phyloP scores from a whole-genome alignment of 2,797 vertebrate species.

The Diceros bicornis region DNA sequence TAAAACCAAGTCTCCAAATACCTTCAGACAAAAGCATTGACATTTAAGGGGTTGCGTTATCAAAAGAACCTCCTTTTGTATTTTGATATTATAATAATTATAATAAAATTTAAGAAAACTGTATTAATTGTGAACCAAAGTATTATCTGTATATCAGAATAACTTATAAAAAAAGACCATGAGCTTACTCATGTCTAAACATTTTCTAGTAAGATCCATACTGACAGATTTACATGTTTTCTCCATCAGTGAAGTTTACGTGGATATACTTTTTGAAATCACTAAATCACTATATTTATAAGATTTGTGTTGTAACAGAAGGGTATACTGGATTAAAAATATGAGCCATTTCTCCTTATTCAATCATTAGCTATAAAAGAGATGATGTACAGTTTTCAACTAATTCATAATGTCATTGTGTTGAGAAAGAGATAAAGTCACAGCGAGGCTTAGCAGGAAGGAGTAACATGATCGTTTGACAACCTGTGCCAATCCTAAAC shows the following conservation, averaged over 20 bases:
- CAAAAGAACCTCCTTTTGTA: neutral
- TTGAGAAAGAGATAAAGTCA: neutral
- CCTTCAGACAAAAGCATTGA: neutral
- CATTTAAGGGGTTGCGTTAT: neutral
- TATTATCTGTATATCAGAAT: neutral
- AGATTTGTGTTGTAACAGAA: neutral
- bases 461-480: neutral
- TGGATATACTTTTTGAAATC: too few species aligned
- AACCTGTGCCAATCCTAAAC: neutral
- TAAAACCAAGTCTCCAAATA: neutral
- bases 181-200: neutral
- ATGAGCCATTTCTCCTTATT: neutral
- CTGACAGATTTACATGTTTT: accelerated
- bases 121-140: neutral
- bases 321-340: neutral
- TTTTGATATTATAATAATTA: neutral
- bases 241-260: neutral
- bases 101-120: neutral
- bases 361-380: neutral
- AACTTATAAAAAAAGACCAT: neutral
- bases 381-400: neutral
- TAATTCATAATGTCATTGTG: neutral
- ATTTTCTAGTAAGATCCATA: neutral
- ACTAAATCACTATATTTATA: neutral
- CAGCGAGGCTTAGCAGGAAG: neutral